Percentiles rank a stretch among this genome's conserved stretches.
These are phyloP conservation scores for Leptarthrus brevirostris DNA, from an alignment of 2,888 invertebrate species.

Conservation along the genomic window DNA sequence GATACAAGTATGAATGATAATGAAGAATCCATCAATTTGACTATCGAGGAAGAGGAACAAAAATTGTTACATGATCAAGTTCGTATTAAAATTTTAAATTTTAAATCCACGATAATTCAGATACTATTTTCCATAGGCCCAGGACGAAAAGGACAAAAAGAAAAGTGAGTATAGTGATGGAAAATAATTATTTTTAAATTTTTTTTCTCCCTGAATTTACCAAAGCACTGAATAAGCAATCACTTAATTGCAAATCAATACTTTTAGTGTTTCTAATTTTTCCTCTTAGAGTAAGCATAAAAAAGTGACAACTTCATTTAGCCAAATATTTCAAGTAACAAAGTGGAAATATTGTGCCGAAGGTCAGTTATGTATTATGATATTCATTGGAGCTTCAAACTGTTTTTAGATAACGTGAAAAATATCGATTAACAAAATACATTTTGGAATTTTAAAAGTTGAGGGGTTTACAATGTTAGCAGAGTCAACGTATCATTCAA, in stretches of 20 bases:
- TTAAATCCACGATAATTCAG: background rate
- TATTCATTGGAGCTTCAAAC: background rate
- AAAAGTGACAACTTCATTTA: slow-evolving; percentile 5
- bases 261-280: slow-evolving; percentile 9
- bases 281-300: background rate
- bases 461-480: too few relatives aligned
- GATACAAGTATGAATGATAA: slow-evolving; percentile 69
- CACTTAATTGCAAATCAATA: background rate
- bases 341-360: slow-evolving; percentile 5
- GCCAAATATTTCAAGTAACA: slow-evolving; percentile 4
- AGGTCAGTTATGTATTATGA: background rate
- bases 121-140: slow-evolving; percentile 60
- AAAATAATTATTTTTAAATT: slow-evolving; percentile 2
- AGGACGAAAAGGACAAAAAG: slow-evolving; percentile 71
- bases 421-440: background rate
- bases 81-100: slow-evolving; percentile 24
- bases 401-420: too few relatives aligned
- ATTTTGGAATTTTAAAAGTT: background rate
- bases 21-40: slow-evolving; percentile 83
- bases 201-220: background rate
- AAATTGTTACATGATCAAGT: slow-evolving; percentile 83
- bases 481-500: too few relatives aligned
- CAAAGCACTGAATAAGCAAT: too few relatives aligned
- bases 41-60: slow-evolving; percentile 83
- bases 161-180: slow-evolving; percentile 68